Evolutionary conservation across 2,797 vertebrate genomes (phyloP).

Genomic region (Eulemur albifrons): DNA sequence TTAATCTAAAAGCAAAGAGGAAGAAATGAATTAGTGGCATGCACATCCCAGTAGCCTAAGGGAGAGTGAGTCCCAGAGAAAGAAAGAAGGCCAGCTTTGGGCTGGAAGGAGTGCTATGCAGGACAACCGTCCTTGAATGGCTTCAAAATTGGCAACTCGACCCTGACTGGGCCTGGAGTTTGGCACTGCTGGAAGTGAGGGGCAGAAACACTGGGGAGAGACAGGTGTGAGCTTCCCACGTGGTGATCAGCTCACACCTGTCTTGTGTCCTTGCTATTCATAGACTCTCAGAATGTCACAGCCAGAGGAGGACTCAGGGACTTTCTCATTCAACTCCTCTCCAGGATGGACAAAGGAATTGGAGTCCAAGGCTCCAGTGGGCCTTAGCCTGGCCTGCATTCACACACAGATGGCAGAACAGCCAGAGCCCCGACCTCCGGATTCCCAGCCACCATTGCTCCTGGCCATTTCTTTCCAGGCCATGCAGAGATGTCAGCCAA

Average conservation of each 20-base stretch:
- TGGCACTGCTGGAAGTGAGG: slow-evolving; percentile 65
- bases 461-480: background rate
- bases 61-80: background rate
- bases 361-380: background rate
- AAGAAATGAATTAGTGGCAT: slow-evolving; percentile 59
- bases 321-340: slow-evolving; percentile 18
- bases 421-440: background rate
- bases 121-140: slow-evolving; percentile 66
- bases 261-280: slow-evolving; percentile 73
- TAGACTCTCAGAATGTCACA: slow-evolving; percentile 73
- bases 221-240: slow-evolving; percentile 75
- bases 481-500: background rate
- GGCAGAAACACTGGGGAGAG: slow-evolving; percentile 69
- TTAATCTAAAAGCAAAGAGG: slow-evolving; percentile 86
- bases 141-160: slow-evolving; percentile 67
- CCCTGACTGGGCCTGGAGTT: slow-evolving; percentile 60
- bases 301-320: slow-evolving; percentile 44
- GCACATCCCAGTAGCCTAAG: background rate
- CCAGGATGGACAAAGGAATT: background rate
- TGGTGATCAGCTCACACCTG: slow-evolving; percentile 65
- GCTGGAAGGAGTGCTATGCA: slow-evolving; percentile 39
- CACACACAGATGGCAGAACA: background rate
- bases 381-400: background rate
- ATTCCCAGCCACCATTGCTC: background rate
- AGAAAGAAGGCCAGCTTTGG: background rate